Base-by-base conservation (phyloP, 2,888 invertebrate genomes). In the Belgica antarctica region DNA sequence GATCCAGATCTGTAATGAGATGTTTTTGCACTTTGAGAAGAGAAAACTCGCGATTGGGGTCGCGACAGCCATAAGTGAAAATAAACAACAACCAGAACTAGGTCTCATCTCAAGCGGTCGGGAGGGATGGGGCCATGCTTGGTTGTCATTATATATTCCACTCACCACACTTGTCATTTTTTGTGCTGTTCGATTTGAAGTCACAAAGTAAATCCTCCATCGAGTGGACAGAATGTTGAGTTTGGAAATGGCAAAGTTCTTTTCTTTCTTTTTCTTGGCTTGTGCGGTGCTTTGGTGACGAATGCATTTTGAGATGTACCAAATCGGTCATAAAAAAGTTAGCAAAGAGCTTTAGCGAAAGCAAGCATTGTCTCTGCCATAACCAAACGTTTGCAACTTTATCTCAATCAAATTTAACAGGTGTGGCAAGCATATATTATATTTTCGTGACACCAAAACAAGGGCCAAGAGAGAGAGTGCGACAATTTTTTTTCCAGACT, bases 1-100 rank as follows among this genome's bases (percentile, higher is more conserved):
- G 77, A 89, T 83, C 92, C 92, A 92, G 75, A 90, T 85, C 92
- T 92, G 85, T 3, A 68, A 68, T 1, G 10, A 68, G 57, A 52
- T 4, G 5, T 41, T 52, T 52, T 31, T 62, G 19, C 68, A 68
- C 68, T 15, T 4, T 25, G 15, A n/a, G 22, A 15, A 59, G 36
- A 46, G 7, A 70, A 69, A 70, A 61, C 59, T 65, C 41, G 61
- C 62, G 34, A 41, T n/a, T 19, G 61, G 41, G n/a, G n/a, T n/a
- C n/a, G n/a, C n/a, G 41, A n/a, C 17, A 8, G 27, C 2, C 7
- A 4, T 24, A 19, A 34, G 62, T 62, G 62, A 46, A 63, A 62
- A 24, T 19, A 47, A 47, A 66, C 41, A 31, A 66, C 65, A 52
- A 66, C 63, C 63, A 63, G 15, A 47, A 15, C 5, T 1, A 27